phyloP scores from a whole-genome alignment of 2,113 vertebrate genomes.

The Hippocampus mohnikei region DNA sequence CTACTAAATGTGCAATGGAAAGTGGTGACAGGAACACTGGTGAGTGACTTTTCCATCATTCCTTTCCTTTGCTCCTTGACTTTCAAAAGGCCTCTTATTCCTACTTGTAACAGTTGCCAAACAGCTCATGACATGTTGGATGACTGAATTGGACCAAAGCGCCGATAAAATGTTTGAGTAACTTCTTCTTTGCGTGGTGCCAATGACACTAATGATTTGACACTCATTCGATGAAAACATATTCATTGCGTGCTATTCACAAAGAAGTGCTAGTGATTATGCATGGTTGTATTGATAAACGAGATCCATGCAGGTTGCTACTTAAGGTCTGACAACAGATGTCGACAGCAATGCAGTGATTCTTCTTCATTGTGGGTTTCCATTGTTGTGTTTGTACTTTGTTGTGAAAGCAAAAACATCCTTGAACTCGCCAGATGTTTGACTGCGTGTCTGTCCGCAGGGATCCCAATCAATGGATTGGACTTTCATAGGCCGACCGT shows the following conservation, averaged over 20 bases:
- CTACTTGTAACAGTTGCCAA: neutral
- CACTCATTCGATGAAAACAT: neutral
- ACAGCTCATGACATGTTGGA: neutral
- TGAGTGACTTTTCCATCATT: constrained; percentile 63
- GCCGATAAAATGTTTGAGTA: neutral
- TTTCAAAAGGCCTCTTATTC: constrained; percentile 46
- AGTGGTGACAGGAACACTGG: constrained; percentile 87
- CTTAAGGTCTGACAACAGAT: neutral
- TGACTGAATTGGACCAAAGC: neutral
- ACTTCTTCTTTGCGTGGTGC: neutral
- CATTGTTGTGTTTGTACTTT: neutral
- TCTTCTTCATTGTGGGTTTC: neutral
- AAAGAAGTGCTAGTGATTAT: neutral
- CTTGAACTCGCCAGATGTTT: neutral
- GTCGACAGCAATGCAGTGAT: neutral
- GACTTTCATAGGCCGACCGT: constrained; percentile 96
- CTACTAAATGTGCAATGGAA: constrained; percentile 92
- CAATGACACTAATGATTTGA: neutral
- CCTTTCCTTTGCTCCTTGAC: neutral
- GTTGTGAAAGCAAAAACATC: neutral
- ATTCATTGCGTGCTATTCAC: neutral
- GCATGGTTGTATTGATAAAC: neutral
- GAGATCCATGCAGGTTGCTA: neutral
- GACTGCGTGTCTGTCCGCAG: constrained; percentile 65
- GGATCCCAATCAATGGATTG: constrained; percentile 95